A percentile compares a stretch with the other conserved stretches of the same genome.
Conservation (phyloP, 1,140 invertebrate genomes). For the Hyles euphorbiae region DNA sequence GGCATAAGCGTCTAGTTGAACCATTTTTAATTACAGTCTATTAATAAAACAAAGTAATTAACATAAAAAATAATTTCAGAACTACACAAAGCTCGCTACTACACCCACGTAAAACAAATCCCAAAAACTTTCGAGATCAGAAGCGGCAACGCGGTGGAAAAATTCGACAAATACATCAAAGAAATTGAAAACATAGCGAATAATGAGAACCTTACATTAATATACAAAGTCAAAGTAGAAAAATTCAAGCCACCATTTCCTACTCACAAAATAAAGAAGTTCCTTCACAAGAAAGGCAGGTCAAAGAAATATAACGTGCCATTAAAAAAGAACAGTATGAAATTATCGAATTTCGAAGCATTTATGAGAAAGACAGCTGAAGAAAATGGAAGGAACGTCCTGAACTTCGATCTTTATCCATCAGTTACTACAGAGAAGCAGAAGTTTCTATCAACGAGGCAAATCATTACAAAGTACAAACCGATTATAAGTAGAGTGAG, state of each 20-base stretch:
- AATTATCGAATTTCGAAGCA: slow-evolving; percentile 55
- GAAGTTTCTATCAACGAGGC: slow-evolving; percentile 32
- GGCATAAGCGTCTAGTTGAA: too few relatives aligned
- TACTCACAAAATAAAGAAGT: slow-evolving; percentile 30
- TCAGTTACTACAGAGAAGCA: slow-evolving; percentile 37
- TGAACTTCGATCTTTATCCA: slow-evolving; percentile 18
- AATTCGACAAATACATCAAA: slow-evolving; percentile 44
- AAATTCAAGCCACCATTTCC: slow-evolving; percentile 11
- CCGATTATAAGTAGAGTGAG: slow-evolving; percentile 41
- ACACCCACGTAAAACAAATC: slow-evolving; percentile 44
- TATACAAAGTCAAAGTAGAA: slow-evolving; percentile 52
- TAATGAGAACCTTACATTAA: slow-evolving; percentile 39
- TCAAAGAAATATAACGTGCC: slow-evolving; percentile 63
- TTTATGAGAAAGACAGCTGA: slow-evolving; percentile 40
- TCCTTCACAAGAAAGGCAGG: slow-evolving; percentile 28
- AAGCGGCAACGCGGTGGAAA: slow-evolving; percentile 32
- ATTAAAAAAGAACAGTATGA: slow-evolving; percentile 61
- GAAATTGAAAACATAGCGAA: slow-evolving; percentile 43
- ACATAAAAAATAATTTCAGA: slow-evolving; percentile 27
- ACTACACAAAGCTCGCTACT: slow-evolving; percentile 35
- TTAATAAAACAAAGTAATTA: too few relatives aligned
- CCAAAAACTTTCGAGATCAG: slow-evolving; percentile 49
- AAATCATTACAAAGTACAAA: slow-evolving; percentile 44
- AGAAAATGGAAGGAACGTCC: slow-evolving; percentile 24
- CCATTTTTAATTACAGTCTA: too few relatives aligned